A percentile compares a stretch with the other conserved stretches of the same genome.
phyloP scores from a whole-genome alignment of 2,888 invertebrate species.

The Ophion ellenae region DNA sequence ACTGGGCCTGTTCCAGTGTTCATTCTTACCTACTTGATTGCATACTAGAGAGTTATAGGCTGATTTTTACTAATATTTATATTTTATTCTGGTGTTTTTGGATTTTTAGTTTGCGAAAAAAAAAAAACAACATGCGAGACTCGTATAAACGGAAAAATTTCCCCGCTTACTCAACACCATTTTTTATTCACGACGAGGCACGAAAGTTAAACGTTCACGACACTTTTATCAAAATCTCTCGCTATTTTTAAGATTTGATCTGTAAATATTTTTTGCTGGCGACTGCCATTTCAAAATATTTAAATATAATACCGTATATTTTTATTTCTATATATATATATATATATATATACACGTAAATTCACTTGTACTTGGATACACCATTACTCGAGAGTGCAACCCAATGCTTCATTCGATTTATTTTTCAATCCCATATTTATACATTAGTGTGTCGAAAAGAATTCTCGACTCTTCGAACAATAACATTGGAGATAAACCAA shows the following conservation, averaged over 20 bases:
- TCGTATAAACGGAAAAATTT: constrained; percentile 38
- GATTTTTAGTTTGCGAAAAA: constrained; percentile 41
- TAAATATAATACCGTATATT: constrained; percentile 14
- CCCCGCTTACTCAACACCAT: constrained; percentile 38
- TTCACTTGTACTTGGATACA: constrained; percentile 21
- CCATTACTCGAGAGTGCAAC: constrained; percentile 71
- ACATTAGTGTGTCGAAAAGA: background rate
- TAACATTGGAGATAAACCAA: too few relatives aligned
- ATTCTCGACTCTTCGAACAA: background rate
- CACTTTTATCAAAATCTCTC: background rate
- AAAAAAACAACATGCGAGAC: constrained; percentile 8
- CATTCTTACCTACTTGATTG: constrained; percentile 30
- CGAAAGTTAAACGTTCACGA: constrained; percentile 23
- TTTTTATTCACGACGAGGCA: constrained; percentile 37
- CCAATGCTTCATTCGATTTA: constrained; percentile 53
- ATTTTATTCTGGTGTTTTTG: constrained; percentile 17
- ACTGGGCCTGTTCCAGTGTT: constrained; percentile 58
- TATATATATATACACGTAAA: background rate
- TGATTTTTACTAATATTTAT: constrained; percentile 27
- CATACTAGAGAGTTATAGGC: constrained; percentile 57
- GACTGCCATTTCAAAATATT: too few relatives aligned
- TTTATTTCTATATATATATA: background rate
- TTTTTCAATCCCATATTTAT: constrained; percentile 27
- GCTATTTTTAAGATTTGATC: background rate
- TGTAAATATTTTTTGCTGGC: background rate